Percentiles rank a stretch among this genome's conserved stretches.
Evolutionary conservation across 2,888 invertebrate genomes (phyloP).

Genomic region (Tridacna crocea): DNA sequence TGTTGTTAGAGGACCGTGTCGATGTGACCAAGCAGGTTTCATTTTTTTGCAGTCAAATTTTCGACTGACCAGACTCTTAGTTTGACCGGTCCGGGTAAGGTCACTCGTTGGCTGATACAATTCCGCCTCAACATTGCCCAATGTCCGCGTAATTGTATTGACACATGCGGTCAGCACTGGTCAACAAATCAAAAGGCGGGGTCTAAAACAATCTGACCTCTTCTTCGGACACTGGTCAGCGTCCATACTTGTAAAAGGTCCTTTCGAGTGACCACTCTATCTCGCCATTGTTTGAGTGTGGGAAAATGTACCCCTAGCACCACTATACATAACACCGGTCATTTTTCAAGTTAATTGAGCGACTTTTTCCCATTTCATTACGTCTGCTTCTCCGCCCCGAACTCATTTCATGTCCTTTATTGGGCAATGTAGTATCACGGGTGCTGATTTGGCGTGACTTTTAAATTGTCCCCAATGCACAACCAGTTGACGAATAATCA

Average conservation of each 20-base stretch:
- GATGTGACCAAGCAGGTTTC: background rate
- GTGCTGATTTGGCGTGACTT: too few relatives aligned
- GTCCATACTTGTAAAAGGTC: conserved; percentile 7
- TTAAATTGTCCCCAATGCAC: too few relatives aligned
- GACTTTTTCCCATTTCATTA: conserved; percentile 32
- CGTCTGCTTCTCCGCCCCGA: background rate
- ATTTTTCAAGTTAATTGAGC: conserved; percentile 57
- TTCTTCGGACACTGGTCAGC: conserved; percentile 31
- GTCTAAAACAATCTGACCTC: conserved; percentile 41
- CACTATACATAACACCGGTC: conserved; percentile 46
- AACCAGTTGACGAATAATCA: too few relatives aligned
- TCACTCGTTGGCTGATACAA: conserved; percentile 17
- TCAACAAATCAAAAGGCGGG: conserved; percentile 42
- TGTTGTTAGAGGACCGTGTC: too few relatives aligned
- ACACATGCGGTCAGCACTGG: conserved; percentile 49
- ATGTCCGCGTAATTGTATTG: conserved; percentile 58
- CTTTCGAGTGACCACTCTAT: conserved; percentile 21
- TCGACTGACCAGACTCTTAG: conserved; percentile 25
- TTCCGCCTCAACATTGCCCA: conserved; percentile 44
- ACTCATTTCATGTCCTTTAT: background rate
- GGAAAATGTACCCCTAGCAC: conserved; percentile 50
- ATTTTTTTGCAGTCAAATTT: conserved; percentile 40
- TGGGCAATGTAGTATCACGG: background rate
- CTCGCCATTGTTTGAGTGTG: conserved; percentile 53
- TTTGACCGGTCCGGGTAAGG: conserved; percentile 38